Base-by-base conservation (phyloP, 2,888 invertebrate species). In the Perdita meconis region DNA sequence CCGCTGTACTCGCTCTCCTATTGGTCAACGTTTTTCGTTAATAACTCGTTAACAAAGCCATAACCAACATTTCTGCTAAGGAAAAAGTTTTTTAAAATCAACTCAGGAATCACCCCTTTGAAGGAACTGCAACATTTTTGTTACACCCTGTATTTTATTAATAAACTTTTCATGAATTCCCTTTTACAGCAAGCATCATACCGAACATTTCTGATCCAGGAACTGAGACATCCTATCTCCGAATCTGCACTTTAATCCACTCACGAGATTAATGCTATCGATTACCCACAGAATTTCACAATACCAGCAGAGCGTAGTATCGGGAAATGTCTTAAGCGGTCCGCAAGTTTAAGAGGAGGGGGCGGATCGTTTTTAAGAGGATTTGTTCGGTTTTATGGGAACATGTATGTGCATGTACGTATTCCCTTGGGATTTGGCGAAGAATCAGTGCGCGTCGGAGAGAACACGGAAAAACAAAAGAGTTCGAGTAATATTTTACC, bases 341-440 rank as follows among this genome's bases (percentile, higher is more conserved):
- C 47, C 34, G 34, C 30, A 16, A 34, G 60, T 22, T 61, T 47
- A 36, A 47, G 36, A 6, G 47, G 13, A 47, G 47, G 22, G 60
- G 26, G 47, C n/a, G 30, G 22, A 36, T 36, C 47, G 60, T 61
- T 47, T 47, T 47, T 47, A 61, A 61, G 47, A 61, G 60, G 60
- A 36, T 61, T 61, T 24, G 22, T 30, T 8, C 34, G 6, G 34
- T 22, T 61, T 61, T 61, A 61, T 61, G 8, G 24, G 10, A 36
- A 13, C 22, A 10, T 0, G 47, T 24, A 5, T 3, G 1, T 22
- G 13, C 22, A 4, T 1, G 22, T n/a, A 22, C 13, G 47, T 44
- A 44, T 22, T 47, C 3, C 3, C 47, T 2, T 3, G 5, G 47
- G 22, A 47, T 47, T 47, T 47, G 6, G 34, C 26, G 8, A 4